These are phyloP conservation scores for Menidia menidia DNA, from an alignment of 2,797 vertebrate genomes.

Conservation along the genomic window DNA sequence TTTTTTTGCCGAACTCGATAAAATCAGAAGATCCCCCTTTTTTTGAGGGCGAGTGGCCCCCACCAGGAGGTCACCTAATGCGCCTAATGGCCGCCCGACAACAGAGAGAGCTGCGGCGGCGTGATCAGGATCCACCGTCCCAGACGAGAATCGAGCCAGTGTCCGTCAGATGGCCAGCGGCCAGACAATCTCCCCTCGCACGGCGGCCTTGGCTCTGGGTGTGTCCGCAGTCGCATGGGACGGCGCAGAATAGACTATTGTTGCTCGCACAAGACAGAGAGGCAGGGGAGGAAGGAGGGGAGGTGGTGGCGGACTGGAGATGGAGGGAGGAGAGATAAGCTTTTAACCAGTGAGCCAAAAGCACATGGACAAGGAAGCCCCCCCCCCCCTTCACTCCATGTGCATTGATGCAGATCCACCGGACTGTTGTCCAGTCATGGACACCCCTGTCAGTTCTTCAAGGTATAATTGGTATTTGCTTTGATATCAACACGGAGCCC, in stretches of 20 bases:
- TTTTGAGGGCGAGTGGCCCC: no score
- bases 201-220: conserved; percentile 77
- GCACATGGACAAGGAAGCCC: conserved; percentile 52
- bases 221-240: conserved; percentile 76
- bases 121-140: conserved; percentile 43
- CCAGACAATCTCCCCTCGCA: conserved; percentile 70
- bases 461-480: neutral
- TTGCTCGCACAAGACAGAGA: conserved; percentile 76
- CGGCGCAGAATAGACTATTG: conserved; percentile 83
- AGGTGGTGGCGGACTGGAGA: conserved; percentile 23
- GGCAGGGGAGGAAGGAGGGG: conserved; percentile 48
- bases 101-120: conserved; percentile 49
- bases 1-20: no score
- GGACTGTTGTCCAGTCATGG: neutral
- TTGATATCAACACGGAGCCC: neutral
- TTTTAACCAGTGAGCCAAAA: conserved; percentile 49
- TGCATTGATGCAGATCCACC: conserved; percentile 17
- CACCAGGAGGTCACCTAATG: no score
- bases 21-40: no score
- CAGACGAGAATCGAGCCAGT: conserved; percentile 77
- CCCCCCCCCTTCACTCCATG: conserved; percentile 31
- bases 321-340: conserved; percentile 46
- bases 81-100: neutral
- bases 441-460: neutral
- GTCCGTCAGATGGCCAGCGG: conserved; percentile 64